These are phyloP conservation scores for Mythimna loreyi DNA, from an alignment of 2,888 invertebrate species.

Conservation along the genomic window DNA sequence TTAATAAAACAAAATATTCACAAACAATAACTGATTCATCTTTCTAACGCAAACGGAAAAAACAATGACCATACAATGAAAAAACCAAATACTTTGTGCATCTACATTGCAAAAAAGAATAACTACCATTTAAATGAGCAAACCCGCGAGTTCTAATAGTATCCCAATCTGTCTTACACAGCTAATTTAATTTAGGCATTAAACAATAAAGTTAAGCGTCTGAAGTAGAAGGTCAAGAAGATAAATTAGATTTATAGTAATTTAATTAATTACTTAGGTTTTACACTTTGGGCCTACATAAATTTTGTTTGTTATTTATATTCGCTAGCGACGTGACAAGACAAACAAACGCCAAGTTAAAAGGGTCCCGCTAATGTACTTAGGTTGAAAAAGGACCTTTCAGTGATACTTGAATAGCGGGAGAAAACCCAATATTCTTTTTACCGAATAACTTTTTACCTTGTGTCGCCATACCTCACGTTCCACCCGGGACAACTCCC, in stretches of 20 bases:
- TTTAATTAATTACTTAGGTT: conserved; percentile 65
- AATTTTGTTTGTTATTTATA: conserved; percentile 74
- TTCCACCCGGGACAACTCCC: conserved; percentile 31
- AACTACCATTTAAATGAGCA: background rate
- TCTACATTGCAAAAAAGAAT: background rate
- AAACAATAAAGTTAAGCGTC: conserved; percentile 38
- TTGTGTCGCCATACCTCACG: conserved; percentile 34
- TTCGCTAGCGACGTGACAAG: conserved; percentile 74
- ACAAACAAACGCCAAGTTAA: conserved; percentile 75
- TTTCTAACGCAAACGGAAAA: background rate
- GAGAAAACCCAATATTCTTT: conserved; percentile 72
- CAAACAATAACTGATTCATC: background rate
- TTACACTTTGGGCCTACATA: conserved; percentile 65
- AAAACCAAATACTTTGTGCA: background rate
- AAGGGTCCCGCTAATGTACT: conserved; percentile 78
- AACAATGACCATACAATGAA: background rate
- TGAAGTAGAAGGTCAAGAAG: conserved; percentile 41
- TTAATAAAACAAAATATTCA: too few species aligned
- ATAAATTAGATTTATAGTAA: conserved; percentile 59
- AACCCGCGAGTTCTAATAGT: conserved; percentile 8
- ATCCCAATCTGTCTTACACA: conserved; percentile 16
- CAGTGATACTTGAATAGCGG: conserved; percentile 74
- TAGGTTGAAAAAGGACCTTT: conserved; percentile 71
- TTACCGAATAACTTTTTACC: conserved; percentile 66
- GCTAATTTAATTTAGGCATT: conserved; percentile 21